Base-by-base conservation (phyloP, 2,113 vertebrate species). In the Alosa alosa region DNA sequence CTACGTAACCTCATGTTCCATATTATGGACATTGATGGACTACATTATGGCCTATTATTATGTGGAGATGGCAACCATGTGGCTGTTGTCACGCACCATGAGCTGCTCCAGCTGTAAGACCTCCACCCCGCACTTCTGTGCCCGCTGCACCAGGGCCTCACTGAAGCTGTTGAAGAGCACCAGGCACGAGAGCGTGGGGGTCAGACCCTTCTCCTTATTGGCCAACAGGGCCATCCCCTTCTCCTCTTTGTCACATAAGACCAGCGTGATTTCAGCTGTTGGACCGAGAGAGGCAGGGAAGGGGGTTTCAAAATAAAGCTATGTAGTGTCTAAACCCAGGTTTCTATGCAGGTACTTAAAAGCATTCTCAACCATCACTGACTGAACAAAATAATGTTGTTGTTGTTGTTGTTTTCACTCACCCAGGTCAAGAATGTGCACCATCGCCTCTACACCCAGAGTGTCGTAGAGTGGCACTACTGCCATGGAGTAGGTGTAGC, bases 401-500 rank as follows among this genome's bases (percentile, higher is more conserved):
- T 60, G 57, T n/a, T 20, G 13, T 50, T 8, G 9, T 64, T 7
- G 7, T 31, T 31, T 25, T 82, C 7, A 82, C 93, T 94, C 81
- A 96, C 95, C 94, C 68, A 95, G 90, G 87, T 94, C 92, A 83
- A 96, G 92, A 44, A 96, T 96, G 88, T 96, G 95, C 44, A 95
- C 92, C 93, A 95, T 96, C 1, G 95, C 95, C 85, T 96, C 95
- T 86, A 90, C 81, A 2, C 95, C 95, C 86, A 96, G 91, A 0
- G 95, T 96, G 75, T 96, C 95, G 6, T 96, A 96, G 64, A 96
- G 93, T 68, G 95, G 95, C 31, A 96, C 95, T 86, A 96, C 88
- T 0, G 91, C 94, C 95, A 96, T 95, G 46, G 95, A 96, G 92
- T 92, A 96, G 0, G 94, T 94, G 91, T 96, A 96, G 89, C 95